Evolutionary conservation across 2,797 vertebrate genomes (phyloP), one percentile per base, ranked within the genome.

Genomic region (Thripadectes ignobilis): DNA sequence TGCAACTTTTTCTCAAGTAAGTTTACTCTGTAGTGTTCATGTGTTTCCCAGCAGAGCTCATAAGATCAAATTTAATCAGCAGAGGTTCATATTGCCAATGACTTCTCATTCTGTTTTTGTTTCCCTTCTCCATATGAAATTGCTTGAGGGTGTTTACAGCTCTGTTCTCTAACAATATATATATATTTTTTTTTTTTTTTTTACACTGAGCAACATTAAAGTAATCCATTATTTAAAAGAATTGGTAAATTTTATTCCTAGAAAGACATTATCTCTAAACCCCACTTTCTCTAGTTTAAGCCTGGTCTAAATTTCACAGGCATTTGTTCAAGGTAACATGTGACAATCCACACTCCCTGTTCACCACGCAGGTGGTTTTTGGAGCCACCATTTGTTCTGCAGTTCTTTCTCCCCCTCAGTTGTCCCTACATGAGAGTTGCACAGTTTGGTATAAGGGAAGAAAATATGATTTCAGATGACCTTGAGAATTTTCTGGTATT

Each of bases 21-120:
- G 90, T 94, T 92, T 94, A 78, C 72, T 79, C 58, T 89, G 76
- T 91, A 95, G 61, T 80, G n/a, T 93, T 91, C 91, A 38, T 91
- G 52, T 94, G 52, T 89, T 93, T 96, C 90, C 79, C 68, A 90
- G 86, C 51, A 76, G 80, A 87, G 77, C 88, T 91, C 73, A 83
- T 62, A 93, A 89, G 75, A 92, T 82, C 63, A 95, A 91, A 95
- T 96, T 86, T 96, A 95, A 95, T 96, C 86, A 87, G 83, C 34
- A 83, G 38, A 95, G 51, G 67, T 88, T 95, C 75, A 68, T 51
- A 36, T 78, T 89, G 80, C 74, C 94, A 89, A 89, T 9, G 52
- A 88, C 77, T 92, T 96, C 54, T 91, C 68, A 63, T 81, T 72
- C 82, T 95, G 73, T 9, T 95, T 94, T 83, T 95, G 57, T 84